Base-by-base conservation (phyloP, 2,888 invertebrate genomes). In the Conops quadrifasciatus region DNA sequence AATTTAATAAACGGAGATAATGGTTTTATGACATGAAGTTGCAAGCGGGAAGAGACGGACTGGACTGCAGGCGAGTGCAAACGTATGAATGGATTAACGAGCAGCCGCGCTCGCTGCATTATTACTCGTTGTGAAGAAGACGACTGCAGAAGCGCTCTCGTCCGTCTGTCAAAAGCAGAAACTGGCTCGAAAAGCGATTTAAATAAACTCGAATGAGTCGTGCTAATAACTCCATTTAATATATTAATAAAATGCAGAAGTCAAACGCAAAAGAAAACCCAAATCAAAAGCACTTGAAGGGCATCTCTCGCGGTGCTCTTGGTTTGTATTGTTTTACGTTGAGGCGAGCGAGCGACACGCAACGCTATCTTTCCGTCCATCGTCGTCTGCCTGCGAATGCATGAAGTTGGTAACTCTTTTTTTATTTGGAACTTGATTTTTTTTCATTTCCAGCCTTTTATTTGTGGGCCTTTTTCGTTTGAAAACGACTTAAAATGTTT, bases 221-320 rank as follows among this genome's bases (percentile, higher is more conserved):
- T 53, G 56, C 24, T 66, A 66, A 66, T 66, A 66, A 66, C 53
- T 66, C 45, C 43, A 63, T 63, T 63, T 47, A 24, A 16, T 53
- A 30, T 7, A 19, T 53, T 53, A n/a, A 30, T 21, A 36, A 16
- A 47, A 21, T 66, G 36, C 19, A 66, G 15, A 24, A n/a, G n/a
- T n/a, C n/a, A 24, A 58, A 24, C 28, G 24, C 26, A 28, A 58
- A 0, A 21, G 2, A 4, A 58, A 24, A 24, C 1, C 7, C 15
- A 19, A 53, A n/a, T 58, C 24, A 28, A 26, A 16, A 58, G 15
- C 13, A 26, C 16, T 58, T 58, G 1, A 58, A 56, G 15, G 24
- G 5, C 36, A 5, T 58, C 15, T 28, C 1, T 58, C 13, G n/a
- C n/a, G 24, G 9, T 58, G 7, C 15, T 58, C 24, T 58, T 24